Evolutionary conservation across 2,113 vertebrate genomes (phyloP).

Genomic region (Platysteira castanea): DNA sequence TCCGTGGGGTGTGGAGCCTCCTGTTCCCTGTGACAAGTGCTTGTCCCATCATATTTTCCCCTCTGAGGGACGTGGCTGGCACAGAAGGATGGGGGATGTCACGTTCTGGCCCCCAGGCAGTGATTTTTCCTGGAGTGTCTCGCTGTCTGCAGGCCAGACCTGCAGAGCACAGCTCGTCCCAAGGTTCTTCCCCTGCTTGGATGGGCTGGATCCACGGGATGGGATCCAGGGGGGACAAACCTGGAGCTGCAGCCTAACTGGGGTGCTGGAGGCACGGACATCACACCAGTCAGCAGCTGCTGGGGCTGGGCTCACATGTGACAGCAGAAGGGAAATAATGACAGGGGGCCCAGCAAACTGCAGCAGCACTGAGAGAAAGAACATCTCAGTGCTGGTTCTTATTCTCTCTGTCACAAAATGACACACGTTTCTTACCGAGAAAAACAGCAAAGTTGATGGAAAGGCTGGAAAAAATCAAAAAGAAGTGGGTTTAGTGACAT

Average conservation of each 20-base stretch:
- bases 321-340: background rate
- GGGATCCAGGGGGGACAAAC: background rate
- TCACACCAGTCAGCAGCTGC: background rate
- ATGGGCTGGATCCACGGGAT: background rate
- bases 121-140: background rate
- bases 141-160: background rate
- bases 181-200: too few species aligned
- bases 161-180: rapidly evolving
- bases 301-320: rapidly evolving
- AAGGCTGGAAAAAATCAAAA: background rate
- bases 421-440: background rate
- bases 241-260: background rate
- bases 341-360: background rate
- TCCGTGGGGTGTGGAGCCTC: background rate
- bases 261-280: background rate
- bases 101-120: rapidly evolving
- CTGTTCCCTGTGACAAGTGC: background rate
- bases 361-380: background rate
- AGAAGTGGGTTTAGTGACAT: background rate
- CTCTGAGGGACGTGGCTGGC: background rate
- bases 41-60: rapidly evolving
- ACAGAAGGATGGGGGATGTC: background rate
- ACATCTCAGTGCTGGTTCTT: background rate
- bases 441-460: background rate
- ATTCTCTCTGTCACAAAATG: background rate